phyloP scores from a whole-genome alignment of 2,797 vertebrate genomes.

The Galaxias olidus region DNA sequence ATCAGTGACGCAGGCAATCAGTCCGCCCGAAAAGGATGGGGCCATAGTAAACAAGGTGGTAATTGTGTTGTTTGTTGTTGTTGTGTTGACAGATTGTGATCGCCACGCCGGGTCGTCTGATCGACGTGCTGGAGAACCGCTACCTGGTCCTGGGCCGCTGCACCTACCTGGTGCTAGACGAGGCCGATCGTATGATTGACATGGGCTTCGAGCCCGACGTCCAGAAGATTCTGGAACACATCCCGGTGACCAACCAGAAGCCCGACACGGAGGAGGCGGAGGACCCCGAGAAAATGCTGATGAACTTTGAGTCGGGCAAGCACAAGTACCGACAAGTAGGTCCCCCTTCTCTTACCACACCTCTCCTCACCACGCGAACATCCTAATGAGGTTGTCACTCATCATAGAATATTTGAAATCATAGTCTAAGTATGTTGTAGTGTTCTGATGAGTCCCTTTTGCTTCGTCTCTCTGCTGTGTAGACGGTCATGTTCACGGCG shows the following conservation, averaged over 20 bases:
- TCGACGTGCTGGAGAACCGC: slow-evolving; percentile 95
- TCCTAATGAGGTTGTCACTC: not conserved
- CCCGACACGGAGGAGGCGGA: slow-evolving; percentile 97
- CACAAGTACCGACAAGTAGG: slow-evolving; percentile 97
- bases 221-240: slow-evolving; percentile 97
- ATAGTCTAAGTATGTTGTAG: too few species aligned
- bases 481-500: slow-evolving; percentile 99
- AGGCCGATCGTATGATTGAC: slow-evolving; percentile 98
- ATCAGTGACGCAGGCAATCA: too few species aligned
- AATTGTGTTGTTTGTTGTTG: not conserved
- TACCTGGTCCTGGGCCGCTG: slow-evolving; percentile 97
- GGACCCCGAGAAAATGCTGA: slow-evolving; percentile 96
- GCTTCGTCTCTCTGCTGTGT: slow-evolving; percentile 6
- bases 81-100: slow-evolving; percentile 86
- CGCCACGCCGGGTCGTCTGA: slow-evolving; percentile 93
- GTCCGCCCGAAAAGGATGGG: too few species aligned
- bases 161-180: slow-evolving; percentile 96
- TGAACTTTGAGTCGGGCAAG: slow-evolving; percentile 96
- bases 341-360: too few species aligned
- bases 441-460: not conserved
- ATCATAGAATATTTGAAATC: not conserved
- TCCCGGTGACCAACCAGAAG: slow-evolving; percentile 98
- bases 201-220: slow-evolving; percentile 99
- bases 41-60: not conserved
- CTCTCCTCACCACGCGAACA: not conserved